Evolutionary conservation across 2,888 invertebrate genomes (phyloP).

Genomic region (Cordylochernes scorpioides): DNA sequence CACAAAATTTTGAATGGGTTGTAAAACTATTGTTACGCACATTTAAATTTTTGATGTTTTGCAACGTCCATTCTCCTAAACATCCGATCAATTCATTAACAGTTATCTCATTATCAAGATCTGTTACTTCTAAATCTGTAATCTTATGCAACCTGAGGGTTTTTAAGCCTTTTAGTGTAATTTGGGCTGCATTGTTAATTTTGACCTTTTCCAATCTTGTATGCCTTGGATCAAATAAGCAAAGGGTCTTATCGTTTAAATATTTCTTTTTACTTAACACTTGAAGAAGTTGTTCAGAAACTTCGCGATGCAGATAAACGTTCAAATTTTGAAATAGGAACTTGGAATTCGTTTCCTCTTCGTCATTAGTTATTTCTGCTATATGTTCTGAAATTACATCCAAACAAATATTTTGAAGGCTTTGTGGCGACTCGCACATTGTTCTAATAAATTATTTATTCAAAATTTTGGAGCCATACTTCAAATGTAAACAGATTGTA

Average conservation of each 20-base stretch:
- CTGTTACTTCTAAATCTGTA: conserved; percentile 32
- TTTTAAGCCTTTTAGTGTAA: conserved; percentile 32
- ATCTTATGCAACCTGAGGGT: conserved; percentile 35
- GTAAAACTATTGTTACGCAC: conserved; percentile 35
- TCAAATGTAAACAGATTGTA: too few relatives aligned
- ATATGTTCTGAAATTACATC: conserved; percentile 7
- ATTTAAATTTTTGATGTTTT: conserved; percentile 32
- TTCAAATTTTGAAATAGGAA: conserved; percentile 5
- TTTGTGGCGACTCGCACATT: conserved; percentile 9
- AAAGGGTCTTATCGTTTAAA: conserved; percentile 32
- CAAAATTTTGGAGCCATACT: too few relatives aligned
- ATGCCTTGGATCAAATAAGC: conserved; percentile 32
- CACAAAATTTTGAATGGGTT: conserved; percentile 31
- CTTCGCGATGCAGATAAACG: conserved; percentile 3
- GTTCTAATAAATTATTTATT: too few relatives aligned
- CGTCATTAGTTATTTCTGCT: conserved; percentile 2
- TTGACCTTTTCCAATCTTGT: conserved; percentile 32
- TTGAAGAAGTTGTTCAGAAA: conserved; percentile 31
- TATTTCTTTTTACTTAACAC: conserved; percentile 31
- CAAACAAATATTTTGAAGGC: conserved; percentile 6
- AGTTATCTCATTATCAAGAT: conserved; percentile 28
- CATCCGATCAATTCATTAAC: conserved; percentile 36
- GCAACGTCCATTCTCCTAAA: conserved; percentile 35
- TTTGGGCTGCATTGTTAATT: conserved; percentile 31
- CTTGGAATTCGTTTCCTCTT: conserved; percentile 3